Conservation (phyloP, 2,888 invertebrate species). For the Apodemia duryi region DNA sequence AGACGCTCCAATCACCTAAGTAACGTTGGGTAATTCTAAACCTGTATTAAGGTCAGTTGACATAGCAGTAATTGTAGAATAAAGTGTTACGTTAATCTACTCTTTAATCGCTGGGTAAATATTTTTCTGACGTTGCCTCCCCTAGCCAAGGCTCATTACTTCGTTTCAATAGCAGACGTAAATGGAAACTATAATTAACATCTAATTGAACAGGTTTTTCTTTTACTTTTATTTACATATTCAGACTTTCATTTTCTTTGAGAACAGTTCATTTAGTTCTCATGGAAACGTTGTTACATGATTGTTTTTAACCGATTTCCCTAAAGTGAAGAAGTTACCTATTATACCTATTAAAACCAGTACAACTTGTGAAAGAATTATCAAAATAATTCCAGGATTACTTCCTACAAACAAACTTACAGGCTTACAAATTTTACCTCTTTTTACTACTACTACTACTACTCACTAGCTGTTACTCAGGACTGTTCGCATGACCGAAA, state of each 20-base stretch:
- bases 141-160: slow-evolving; percentile 11
- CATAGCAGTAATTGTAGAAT: slow-evolving; percentile 23
- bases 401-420: no score
- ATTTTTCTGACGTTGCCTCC: slow-evolving; percentile 16
- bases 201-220: neutral
- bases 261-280: neutral
- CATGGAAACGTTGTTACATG: neutral
- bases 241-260: no score
- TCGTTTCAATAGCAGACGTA: slow-evolving; percentile 10
- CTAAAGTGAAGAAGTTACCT: no score
- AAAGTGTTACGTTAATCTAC: slow-evolving; percentile 3
- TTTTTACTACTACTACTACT: no score
- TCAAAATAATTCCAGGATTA: no score
- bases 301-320: no score
- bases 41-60: slow-evolving; percentile 37
- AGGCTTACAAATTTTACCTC: no score
- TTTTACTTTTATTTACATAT: neutral
- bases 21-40: slow-evolving; percentile 37
- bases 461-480: no score
- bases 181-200: slow-evolving; percentile 7
- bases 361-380: no score
- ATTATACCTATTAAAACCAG: no score
- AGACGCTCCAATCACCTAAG: slow-evolving; percentile 42
- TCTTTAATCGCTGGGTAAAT: slow-evolving; percentile 13
- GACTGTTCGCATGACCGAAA: no score